Evolutionary conservation across 92 coral and sea anemone genomes (phyloP), one percentile per base, ranked within the genome.

Genomic region (Diadumene lineata): DNA sequence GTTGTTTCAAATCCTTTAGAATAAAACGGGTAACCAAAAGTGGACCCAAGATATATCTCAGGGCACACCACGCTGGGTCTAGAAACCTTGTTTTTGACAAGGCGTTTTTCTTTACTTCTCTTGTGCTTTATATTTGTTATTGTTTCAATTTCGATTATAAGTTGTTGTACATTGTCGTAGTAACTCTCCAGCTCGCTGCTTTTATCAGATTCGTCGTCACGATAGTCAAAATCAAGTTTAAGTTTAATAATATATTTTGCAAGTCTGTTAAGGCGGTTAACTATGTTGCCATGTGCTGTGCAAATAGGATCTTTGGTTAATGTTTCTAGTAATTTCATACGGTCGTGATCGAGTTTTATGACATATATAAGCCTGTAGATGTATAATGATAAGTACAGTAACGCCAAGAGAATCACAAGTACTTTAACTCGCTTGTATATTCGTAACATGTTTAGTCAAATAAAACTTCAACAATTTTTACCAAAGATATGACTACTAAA

Each of bases 21-120:
- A 69, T 91, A 91, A 62, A 91, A 87, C 25, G 97, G 97, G 81
- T 91, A 91, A 2, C 97, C 97, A 31, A 60, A 81, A 29, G 89
- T 82, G 0, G 97, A 46, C 60, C 97, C 97, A 73, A 74, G 84
- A 50, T 79, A 91, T 53, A 81, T 81, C 64, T 91, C 97, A 22
- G 97, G 97, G 72, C 97, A 91, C 28, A 91, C 84, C 63, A 88
- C 79, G 33, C 27, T n/a, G 13, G 93, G 50, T 22, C 66, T 32
- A 33, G 73, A 51, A 21, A 56, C 38, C 22, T 66, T 10, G 27
- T 22, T 62, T 29, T 30, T 28, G 15, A 2, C 23, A 48, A 62
- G 34, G 27, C 75, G 73, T 53, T 34, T 31, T 27, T 63, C 72
- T 19, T 69, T 62, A 53, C 58, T 66, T 63, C 30, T 7, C 19